Conservation (phyloP, 2,797 vertebrate species). For the Darevskia nairensis region DNA sequence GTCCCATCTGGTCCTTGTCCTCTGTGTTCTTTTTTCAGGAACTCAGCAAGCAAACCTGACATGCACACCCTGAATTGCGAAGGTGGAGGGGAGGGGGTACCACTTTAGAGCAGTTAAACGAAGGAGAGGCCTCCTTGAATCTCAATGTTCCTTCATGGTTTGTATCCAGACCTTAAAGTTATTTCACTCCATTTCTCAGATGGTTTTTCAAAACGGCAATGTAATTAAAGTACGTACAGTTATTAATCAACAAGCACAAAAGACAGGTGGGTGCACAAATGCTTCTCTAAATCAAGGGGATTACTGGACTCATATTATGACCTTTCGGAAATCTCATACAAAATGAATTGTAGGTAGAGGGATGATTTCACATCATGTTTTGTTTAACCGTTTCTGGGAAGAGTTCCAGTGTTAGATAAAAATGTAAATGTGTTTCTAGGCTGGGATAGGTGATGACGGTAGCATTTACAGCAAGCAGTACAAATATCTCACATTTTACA, state of each 20-base stretch:
- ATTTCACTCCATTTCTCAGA: conserved; percentile 41
- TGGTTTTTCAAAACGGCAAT: conserved; percentile 27
- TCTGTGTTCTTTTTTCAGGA: conserved; percentile 12
- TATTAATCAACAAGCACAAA: conserved; percentile 48
- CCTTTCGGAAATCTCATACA: conserved; percentile 28
- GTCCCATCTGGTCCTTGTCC: neutral
- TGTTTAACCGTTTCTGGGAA: conserved; percentile 39
- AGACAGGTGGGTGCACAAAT: conserved; percentile 37
- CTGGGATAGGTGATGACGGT: neutral
- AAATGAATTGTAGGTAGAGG: conserved; percentile 15
- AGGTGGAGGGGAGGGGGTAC: conserved; percentile 25
- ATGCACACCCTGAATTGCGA: conserved; percentile 43
- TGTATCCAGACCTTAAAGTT: conserved; percentile 25
- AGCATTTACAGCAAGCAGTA: conserved; percentile 10
- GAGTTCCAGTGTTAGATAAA: conserved; percentile 33
- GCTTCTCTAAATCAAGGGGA: conserved; percentile 32
- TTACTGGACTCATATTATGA: conserved; percentile 25
- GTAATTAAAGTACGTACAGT: conserved; percentile 45
- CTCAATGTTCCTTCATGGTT: conserved; percentile 10
- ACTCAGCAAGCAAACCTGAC: conserved; percentile 21
- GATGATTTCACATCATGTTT: conserved; percentile 36
- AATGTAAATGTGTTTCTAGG: conserved; percentile 47
- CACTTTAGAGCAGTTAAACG: conserved; percentile 8
- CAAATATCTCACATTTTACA: conserved; percentile 40
- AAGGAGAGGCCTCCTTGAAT: conserved; percentile 27